Evolutionary conservation across 2,888 invertebrate genomes (phyloP), one percentile per base, ranked within the genome.

Genomic region (Noctua fimbriata): DNA sequence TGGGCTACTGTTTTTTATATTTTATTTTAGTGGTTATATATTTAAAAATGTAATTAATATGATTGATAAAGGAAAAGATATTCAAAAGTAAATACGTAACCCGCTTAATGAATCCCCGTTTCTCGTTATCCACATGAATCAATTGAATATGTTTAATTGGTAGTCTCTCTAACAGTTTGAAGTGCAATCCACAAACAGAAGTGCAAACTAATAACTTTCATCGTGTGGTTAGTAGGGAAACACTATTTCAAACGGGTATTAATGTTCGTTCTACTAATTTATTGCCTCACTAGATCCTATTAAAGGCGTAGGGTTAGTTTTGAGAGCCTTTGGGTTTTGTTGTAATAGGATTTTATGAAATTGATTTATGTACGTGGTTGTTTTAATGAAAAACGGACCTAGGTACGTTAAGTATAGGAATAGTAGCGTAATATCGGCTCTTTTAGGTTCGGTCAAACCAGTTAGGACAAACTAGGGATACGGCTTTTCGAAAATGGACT

Each of bases 231-330:
- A 65, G 80, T 82, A 60, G 52, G 83, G 69, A 79, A 88, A 86
- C 86, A 81, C 78, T 87, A 87, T 83, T 87, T 87, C 82, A 88
- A 87, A 80, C 78, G 72, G 73, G 70, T 85, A 89, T 87, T 89
- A 87, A 87, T 89, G 79, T 87, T 83, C 76, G 78, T 81, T 81
- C 79, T 60, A 87, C 79, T 80, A 89, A 88, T 88, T 84, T 89
- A 89, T 88, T 83, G 76, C 81, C 72, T 41, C 70, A 86, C 84
- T 85, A 83, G 88, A 87, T 89, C 88, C 88, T 77, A 84, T 89
- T 88, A 85, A 87, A 88, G 82, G 79, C 78, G 71, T 75, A 77
- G 79, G 89, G 88, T 81, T 83, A 84, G 83, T 88, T 89, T 85
- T 82, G 81, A 86, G 72, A 81, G 85, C 76, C 76, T 73, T 78